Conservation (phyloP, 2,888 invertebrate genomes). For the Pheosia gnoma region DNA sequence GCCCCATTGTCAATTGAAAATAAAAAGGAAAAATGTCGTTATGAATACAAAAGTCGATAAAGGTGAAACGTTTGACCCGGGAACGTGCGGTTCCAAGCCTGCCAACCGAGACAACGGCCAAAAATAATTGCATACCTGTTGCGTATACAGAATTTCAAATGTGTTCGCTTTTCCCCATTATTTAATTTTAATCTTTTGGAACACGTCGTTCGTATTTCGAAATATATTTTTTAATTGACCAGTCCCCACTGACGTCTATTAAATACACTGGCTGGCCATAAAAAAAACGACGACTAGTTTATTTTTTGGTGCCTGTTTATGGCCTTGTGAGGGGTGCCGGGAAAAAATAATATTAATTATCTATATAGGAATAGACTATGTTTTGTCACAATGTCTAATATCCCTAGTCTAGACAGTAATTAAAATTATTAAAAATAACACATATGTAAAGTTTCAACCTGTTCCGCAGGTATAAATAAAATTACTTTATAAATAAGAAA, state of each 20-base stretch:
- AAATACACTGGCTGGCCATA: too few relatives aligned
- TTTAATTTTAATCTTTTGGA: neutral
- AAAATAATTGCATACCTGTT: conserved; percentile 45
- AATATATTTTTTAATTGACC: neutral
- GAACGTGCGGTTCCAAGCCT: conserved; percentile 20
- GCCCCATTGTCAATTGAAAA: conserved; percentile 8
- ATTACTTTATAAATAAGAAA: too few relatives aligned
- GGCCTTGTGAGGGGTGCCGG: too few relatives aligned
- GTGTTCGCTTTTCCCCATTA: conserved; percentile 16
- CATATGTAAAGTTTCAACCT: too few relatives aligned
- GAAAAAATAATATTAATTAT: too few relatives aligned
- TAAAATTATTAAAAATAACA: too few relatives aligned
- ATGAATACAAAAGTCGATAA: conserved; percentile 30
- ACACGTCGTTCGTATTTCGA: conserved; percentile 9
- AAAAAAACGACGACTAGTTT: too few relatives aligned
- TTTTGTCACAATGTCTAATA: too few relatives aligned
- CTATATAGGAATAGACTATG: too few relatives aligned
- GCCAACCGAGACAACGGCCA: conserved; percentile 28
- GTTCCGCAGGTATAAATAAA: too few relatives aligned
- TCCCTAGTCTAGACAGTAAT: too few relatives aligned
- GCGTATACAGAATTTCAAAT: conserved; percentile 29
- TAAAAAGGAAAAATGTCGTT: conserved; percentile 18
- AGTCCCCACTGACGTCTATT: conserved; percentile 12
- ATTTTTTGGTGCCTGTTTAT: neutral
- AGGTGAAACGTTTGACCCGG: conserved; percentile 12